These are phyloP conservation scores for Dendrolimus kikuchii DNA, from an alignment of 1,140 invertebrate genomes.

Conservation along the genomic window DNA sequence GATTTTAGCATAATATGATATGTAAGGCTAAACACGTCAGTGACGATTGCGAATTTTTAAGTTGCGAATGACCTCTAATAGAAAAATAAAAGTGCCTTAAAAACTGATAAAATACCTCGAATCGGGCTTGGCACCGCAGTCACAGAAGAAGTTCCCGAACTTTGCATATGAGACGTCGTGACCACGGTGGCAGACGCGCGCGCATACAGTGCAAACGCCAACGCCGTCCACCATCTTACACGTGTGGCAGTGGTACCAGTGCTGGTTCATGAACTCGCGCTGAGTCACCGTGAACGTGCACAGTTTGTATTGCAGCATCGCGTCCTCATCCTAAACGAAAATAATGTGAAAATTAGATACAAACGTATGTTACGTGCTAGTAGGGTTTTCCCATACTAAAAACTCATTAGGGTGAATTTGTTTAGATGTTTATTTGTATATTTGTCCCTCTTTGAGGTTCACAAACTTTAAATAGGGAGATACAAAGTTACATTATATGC, in stretches of 20 bases:
- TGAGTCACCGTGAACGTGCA: slow-evolving; percentile 98
- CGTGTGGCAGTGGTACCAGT: slow-evolving; percentile 98
- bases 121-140: slow-evolving; percentile 97
- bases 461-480: background rate
- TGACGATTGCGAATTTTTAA: no score
- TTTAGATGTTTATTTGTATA: no score
- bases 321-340: slow-evolving; percentile 87
- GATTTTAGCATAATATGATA: no score
- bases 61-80: background rate
- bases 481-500: background rate
- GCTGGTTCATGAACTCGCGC: slow-evolving; percentile 98
- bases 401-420: no score
- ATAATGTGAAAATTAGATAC: background rate
- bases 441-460: no score
- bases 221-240: slow-evolving; percentile 98
- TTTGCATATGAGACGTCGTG: slow-evolving; percentile 99
- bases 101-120: slow-evolving; percentile 37
- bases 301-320: slow-evolving; percentile 89
- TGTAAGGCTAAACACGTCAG: no score
- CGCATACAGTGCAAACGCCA: slow-evolving; percentile 97
- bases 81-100: slow-evolving; percentile 5
- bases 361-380: no score
- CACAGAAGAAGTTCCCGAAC: slow-evolving; percentile 99
- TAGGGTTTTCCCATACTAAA: no score
- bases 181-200: slow-evolving; percentile 95